Evolutionary conservation across 1,140 invertebrate species (phyloP).

Genomic region (Anthonomus grandis): DNA sequence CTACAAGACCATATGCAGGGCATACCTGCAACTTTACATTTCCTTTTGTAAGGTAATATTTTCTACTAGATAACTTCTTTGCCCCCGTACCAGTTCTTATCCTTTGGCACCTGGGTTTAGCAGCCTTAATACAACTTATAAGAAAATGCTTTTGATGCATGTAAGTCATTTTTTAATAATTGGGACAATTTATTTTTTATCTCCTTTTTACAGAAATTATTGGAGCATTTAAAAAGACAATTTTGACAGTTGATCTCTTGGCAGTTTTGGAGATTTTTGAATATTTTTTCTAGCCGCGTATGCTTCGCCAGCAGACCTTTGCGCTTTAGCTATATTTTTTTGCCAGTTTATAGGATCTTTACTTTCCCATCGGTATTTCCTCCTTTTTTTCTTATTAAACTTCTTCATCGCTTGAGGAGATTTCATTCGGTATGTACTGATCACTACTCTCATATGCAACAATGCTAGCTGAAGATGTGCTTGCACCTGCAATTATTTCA

Average conservation of each 20-base stretch:
- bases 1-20: neutral
- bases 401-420: neutral
- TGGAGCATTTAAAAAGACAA: neutral
- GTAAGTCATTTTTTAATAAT: no score
- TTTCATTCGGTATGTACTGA: constrained; percentile 1
- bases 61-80: neutral
- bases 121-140: neutral
- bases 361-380: neutral
- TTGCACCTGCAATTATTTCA: no score
- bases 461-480: no score
- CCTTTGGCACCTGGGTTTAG: neutral
- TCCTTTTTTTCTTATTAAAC: neutral
- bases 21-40: neutral
- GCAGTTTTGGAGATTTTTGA: no score
- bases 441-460: neutral
- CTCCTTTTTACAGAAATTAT: neutral
- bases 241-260: neutral
- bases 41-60: neutral
- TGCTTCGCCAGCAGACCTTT: no score
- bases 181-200: no score
- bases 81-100: neutral
- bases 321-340: neutral
- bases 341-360: neutral
- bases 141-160: neutral
- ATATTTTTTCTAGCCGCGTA: no score